phyloP scores from a whole-genome alignment of 2,888 invertebrate species.

The Amiota mariae region DNA sequence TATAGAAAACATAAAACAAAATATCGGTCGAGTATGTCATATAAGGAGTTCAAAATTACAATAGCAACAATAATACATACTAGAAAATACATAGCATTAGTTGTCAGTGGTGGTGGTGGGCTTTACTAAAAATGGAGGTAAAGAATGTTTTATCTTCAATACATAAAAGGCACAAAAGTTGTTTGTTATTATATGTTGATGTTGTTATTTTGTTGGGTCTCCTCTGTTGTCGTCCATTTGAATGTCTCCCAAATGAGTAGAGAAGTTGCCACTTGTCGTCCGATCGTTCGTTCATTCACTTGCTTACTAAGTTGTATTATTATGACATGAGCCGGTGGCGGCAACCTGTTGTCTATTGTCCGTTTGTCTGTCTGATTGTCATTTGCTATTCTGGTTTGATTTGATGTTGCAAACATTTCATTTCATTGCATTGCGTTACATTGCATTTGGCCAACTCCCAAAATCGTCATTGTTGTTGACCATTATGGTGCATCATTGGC shows the following conservation, averaged over 20 bases:
- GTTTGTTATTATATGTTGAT: no score
- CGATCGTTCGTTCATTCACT: no score
- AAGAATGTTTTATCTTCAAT: constrained; percentile 4
- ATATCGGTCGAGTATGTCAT: constrained; percentile 30
- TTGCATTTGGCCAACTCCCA: constrained; percentile 1
- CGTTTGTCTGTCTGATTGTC: background rate
- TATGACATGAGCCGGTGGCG: constrained; percentile 15
- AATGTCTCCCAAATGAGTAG: background rate
- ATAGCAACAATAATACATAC: no score
- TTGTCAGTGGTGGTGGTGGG: background rate
- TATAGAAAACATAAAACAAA: constrained; percentile 8
- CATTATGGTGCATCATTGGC: constrained; percentile 6
- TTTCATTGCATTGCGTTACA: no score
- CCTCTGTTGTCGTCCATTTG: no score
- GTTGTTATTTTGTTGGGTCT: no score
- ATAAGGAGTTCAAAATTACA: background rate
- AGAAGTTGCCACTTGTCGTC: background rate
- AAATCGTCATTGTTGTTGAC: background rate
- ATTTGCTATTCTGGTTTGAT: no score
- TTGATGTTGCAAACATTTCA: constrained; percentile 1
- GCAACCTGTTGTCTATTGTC: background rate
- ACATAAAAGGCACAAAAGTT: constrained; percentile 7
- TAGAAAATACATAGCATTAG: background rate
- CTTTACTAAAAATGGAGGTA: constrained; percentile 1
- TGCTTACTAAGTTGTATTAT: background rate